phyloP scores from a whole-genome alignment of 2,797 vertebrate genomes.

The Smutsia temminckii region DNA sequence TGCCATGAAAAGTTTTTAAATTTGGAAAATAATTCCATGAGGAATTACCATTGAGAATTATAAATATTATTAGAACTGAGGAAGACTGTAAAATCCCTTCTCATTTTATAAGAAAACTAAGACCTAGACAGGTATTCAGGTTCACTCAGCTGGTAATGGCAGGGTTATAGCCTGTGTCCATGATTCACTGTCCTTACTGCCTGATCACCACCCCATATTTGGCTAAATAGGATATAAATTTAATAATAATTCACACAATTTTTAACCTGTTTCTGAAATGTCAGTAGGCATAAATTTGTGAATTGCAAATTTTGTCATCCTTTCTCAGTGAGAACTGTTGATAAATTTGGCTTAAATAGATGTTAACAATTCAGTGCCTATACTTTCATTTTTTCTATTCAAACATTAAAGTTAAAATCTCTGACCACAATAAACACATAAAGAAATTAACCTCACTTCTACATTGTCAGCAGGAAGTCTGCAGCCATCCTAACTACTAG shows the following conservation, averaged over 20 bases:
- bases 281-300: neutral
- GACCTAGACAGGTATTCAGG: neutral
- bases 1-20: neutral
- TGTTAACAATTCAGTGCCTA: neutral
- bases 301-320: neutral
- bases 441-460: neutral
- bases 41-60: slow-evolving; percentile 12
- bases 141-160: neutral
- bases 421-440: neutral
- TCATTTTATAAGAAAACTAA: slow-evolving; percentile 25
- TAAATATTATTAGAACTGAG: neutral
- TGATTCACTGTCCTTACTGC: neutral
- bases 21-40: slow-evolving; percentile 23
- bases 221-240: neutral
- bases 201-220: neutral
- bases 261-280: neutral
- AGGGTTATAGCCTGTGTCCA: neutral
- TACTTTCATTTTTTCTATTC: neutral
- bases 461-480: neutral
- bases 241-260: neutral
- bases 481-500: neutral
- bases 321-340: slow-evolving; percentile 10
- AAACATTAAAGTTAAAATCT: slow-evolving; percentile 25
- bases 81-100: neutral
- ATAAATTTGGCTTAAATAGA: neutral